Evolutionary conservation across 2,113 vertebrate species (phyloP), one percentile per base, ranked within the genome.

Genomic region (Percopsis transmontana): DNA sequence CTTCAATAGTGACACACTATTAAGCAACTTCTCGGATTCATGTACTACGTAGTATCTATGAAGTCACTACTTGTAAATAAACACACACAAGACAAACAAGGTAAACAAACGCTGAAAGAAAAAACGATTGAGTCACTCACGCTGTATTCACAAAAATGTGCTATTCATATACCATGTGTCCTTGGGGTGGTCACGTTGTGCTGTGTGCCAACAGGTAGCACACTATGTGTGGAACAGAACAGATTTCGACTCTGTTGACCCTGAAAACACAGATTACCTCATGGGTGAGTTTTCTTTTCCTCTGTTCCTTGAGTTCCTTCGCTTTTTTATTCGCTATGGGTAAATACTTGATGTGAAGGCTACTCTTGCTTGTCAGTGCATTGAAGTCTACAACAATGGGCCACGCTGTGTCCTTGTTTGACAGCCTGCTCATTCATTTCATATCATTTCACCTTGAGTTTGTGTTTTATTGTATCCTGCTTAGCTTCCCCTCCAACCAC

Each of bases 171-270:
- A 10, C 20, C 19, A 24, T 38, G 11, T 54, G 66, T 45, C 15
- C 33, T 3, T 50, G 27, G 48, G 52, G 12, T 59, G 0, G 62
- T 56, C 9, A 13, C 57, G 9, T 7, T 16, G 7, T 51, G 15
- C 13, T 74, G 39, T 70, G 50, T 72, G n/a, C 5, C 42, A 19
- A 24, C 81, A 93, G 91, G 86, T 90, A 5, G 91, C 90, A 8
- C 88, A 20, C 53, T 93, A 89, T 3, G 90, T 91, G 65, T 93
- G 92, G 90, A 93, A 93, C 60, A 89, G 80, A 72, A 87, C 65
- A 0, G 88, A 90, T 20, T 92, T 93, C 62, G 84, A 87, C 1
- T 74, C 79, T 0, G 87, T 93, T 19, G 84, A 92, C 62, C 88
- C 89, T 44, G 72, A 88, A 56, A 87, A 65, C 7, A 93, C 92